These are phyloP conservation scores for Uromys caudimaculatus DNA, from an alignment of 2,797 vertebrate species.

Conservation along the genomic window DNA sequence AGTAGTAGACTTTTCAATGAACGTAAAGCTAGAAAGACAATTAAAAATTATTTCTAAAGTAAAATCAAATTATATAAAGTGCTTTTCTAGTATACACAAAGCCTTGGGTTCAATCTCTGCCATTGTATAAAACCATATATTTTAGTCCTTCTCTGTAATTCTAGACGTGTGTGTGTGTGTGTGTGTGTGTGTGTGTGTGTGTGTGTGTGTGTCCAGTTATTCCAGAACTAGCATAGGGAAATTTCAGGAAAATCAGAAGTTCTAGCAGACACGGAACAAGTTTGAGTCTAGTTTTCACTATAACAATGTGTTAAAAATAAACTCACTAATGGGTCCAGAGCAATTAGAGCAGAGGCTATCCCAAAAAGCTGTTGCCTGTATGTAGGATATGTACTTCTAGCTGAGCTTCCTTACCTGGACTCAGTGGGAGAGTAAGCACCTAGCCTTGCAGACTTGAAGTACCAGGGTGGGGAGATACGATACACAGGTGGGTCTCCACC, in stretches of 20 bases:
- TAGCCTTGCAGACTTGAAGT: neutral
- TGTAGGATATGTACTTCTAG: no score
- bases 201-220: no score
- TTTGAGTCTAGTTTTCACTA: neutral
- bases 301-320: neutral
- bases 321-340: neutral
- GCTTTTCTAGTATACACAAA: neutral
- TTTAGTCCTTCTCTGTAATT: neutral
- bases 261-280: neutral
- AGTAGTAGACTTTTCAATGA: neutral
- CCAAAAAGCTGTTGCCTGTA: no score
- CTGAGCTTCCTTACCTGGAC: no score
- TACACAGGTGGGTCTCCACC: neutral
- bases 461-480: neutral
- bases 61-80: neutral
- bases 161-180: no score
- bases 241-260: neutral
- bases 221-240: neutral
- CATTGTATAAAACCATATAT: neutral
- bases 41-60: neutral
- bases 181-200: no score
- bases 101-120: neutral
- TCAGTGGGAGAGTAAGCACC: neutral
- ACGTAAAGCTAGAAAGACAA: neutral
- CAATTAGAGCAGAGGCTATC: neutral